Percentiles rank a stretch among this genome's conserved stretches.
Conservation (phyloP, 2,888 invertebrate genomes). For the Serripes groenlandicus region DNA sequence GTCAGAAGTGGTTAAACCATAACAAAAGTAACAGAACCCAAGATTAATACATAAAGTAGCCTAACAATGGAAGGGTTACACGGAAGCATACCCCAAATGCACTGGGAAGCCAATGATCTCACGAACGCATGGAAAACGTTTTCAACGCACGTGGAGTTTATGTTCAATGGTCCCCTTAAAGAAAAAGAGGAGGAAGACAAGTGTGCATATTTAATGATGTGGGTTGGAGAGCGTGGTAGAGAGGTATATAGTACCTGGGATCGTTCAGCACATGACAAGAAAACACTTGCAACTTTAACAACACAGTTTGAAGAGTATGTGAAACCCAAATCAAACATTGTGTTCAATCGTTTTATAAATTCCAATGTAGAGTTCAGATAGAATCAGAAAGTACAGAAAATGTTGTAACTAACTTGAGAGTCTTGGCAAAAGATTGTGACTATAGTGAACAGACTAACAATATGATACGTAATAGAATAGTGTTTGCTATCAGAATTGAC, state of each 20-base stretch:
- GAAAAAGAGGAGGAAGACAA: slow-evolving; percentile 41
- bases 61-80: slow-evolving; percentile 31
- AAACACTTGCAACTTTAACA: slow-evolving; percentile 24
- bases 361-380: slow-evolving; percentile 50
- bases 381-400: too few relatives aligned
- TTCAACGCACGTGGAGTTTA: slow-evolving; percentile 44
- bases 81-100: slow-evolving; percentile 28
- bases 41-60: background rate
- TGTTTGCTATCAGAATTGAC: slow-evolving; percentile 37
- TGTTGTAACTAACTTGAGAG: slow-evolving; percentile 55
- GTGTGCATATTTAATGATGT: slow-evolving; percentile 53
- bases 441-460: slow-evolving; percentile 52
- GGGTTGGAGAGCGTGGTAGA: slow-evolving; percentile 45
- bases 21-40: background rate
- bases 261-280: slow-evolving; percentile 40
- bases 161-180: slow-evolving; percentile 60
- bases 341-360: slow-evolving; percentile 60
- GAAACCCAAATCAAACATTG: slow-evolving; percentile 48
- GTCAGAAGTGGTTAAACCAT: background rate
- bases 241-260: slow-evolving; percentile 49
- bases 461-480: slow-evolving; percentile 59
- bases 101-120: slow-evolving; percentile 43
- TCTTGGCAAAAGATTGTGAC: slow-evolving; percentile 56
- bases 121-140: slow-evolving; percentile 54
- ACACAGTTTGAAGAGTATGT: slow-evolving; percentile 41